A percentile compares a stretch with the other conserved stretches of the same genome.
Evolutionary conservation across 1,140 invertebrate species (phyloP).

Genomic region (Monochamus saltuarius): DNA sequence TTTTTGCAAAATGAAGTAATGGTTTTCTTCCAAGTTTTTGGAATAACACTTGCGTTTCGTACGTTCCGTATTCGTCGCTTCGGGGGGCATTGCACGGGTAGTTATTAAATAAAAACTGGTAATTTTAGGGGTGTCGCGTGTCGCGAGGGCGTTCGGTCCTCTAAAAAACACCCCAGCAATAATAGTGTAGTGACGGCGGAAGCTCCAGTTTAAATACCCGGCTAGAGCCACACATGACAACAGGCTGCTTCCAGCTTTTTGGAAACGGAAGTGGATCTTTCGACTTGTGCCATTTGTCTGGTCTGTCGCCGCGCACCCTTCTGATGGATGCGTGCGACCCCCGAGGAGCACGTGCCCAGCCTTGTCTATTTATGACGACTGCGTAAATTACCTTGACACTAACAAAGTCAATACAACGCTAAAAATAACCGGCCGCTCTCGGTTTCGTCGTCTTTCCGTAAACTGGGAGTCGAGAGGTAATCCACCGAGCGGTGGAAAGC

Average conservation of each 20-base stretch:
- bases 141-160: neutral
- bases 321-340: constrained; percentile 43
- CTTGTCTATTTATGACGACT: constrained; percentile 47
- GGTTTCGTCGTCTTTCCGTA: constrained; percentile 23
- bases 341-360: constrained; percentile 28
- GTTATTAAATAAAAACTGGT: neutral
- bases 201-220: constrained; percentile 43
- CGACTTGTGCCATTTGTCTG: constrained; percentile 48
- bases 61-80: too few relatives aligned
- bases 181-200: constrained; percentile 39
- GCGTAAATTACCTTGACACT: constrained; percentile 49
- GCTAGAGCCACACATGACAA: constrained; percentile 45
- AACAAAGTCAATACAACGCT: constrained; percentile 30
- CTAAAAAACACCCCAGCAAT: constrained; percentile 35
- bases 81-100: too few relatives aligned
- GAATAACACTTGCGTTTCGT: too few relatives aligned
- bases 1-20: too few relatives aligned
- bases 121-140: neutral
- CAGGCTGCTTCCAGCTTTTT: constrained; percentile 50
- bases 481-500: too few relatives aligned
- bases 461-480: constrained; percentile 1
- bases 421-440: constrained; percentile 28
- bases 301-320: constrained; percentile 45
- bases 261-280: constrained; percentile 48
- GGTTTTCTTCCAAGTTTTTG: too few relatives aligned